These are phyloP conservation scores for Octopus bimaculoides DNA, from an alignment of 1,140 invertebrate species.

Conservation along the genomic window DNA sequence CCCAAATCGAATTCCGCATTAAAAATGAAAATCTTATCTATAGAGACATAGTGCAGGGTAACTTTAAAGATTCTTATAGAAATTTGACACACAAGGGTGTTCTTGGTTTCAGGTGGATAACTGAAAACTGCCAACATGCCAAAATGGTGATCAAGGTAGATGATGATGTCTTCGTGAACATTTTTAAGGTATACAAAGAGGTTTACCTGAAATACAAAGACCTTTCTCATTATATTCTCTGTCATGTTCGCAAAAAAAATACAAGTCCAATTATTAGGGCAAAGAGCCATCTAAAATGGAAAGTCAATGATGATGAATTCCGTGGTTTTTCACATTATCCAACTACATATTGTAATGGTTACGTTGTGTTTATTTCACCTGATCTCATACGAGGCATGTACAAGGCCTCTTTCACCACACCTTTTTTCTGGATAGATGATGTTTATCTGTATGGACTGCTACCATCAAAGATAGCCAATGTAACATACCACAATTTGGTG, in stretches of 20 bases:
- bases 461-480: conserved; percentile 27
- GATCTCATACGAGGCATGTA: conserved; percentile 52
- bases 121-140: conserved; percentile 64
- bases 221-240: conserved; percentile 25
- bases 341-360: conserved; percentile 54
- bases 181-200: conserved; percentile 57
- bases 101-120: conserved; percentile 80
- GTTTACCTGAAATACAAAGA: conserved; percentile 18
- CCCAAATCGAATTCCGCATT: conserved; percentile 24
- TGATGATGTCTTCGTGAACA: conserved; percentile 80
- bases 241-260: conserved; percentile 26
- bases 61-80: conserved; percentile 48
- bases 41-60: conserved; percentile 47
- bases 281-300: conserved; percentile 17
- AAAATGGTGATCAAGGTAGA: conserved; percentile 82
- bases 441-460: conserved; percentile 56
- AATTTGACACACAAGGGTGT: conserved; percentile 64
- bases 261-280: conserved; percentile 31
- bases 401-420: conserved; percentile 35
- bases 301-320: conserved; percentile 29
- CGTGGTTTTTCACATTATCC: conserved; percentile 31
- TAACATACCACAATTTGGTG: conserved; percentile 25
- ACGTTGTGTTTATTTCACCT: conserved; percentile 50
- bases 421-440: conserved; percentile 57
- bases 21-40: conserved; percentile 32